Base-by-base conservation (phyloP, 2,113 vertebrate species). In the Corythaixoides concolor region DNA sequence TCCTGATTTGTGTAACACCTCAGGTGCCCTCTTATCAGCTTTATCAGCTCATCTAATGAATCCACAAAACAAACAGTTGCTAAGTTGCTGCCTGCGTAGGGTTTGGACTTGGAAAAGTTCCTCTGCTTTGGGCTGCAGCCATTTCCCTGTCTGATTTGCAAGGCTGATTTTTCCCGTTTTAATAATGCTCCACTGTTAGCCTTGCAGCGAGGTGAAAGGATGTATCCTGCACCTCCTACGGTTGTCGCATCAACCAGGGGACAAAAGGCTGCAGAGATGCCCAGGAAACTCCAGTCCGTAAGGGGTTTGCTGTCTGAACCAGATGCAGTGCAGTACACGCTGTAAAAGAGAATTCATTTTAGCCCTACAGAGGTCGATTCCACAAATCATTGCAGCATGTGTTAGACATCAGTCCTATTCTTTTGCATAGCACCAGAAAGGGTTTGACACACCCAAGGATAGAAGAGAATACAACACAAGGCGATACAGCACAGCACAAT, bases 1-100 rank as follows among this genome's bases (percentile, higher is more conserved):
- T 89, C 56, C 39, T 67, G 69, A 78, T 96, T 87, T 95, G 80
- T 95, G 88, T 72, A 95, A 85, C 89, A 96, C 87, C 84, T 95
- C 89, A 83, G 87, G 74, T 95, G 66, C 95, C 92, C 91, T 89
- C 87, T 87, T 81, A 91, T 85, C 96, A 56, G 85, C 79, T 89
- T 81, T 55, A 96, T 89, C 91, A 68, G 66, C 81, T 96, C 87
- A 92, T 82, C 89, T 87, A 64, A 80, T n/a, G 86, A 87, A 85
- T 75, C 84, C 91, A 90, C 74, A 93, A 91, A 95, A 76, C 88
- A 88, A 87, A 73, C 72, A 89, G 87, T 79, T 67, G 60, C 93
- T 89, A 72, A 95, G 87, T 88, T 96, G 85, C 72, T 91, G 80
- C 91, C 80, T 95, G 87, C n/a, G 22, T 45, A 70, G 43, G 32